Evolutionary conservation across 2,113 vertebrate species (phyloP), one percentile per base, ranked within the genome.

Genomic region (Tretioscincus oriximinensis): DNA sequence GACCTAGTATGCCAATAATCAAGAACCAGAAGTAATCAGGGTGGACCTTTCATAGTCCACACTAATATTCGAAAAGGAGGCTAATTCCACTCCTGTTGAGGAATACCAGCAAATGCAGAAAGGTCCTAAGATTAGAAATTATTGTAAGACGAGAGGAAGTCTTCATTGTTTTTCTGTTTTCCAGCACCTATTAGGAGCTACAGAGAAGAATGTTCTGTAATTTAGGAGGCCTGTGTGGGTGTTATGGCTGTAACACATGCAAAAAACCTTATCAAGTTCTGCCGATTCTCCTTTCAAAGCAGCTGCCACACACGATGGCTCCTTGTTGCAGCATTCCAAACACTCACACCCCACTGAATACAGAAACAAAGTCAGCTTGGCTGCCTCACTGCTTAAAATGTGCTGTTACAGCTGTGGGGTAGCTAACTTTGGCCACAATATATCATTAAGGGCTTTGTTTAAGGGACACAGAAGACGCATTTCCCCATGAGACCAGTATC

Each of bases 341-440:
- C 51, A 0, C 89, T 93, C 8, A 1, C 88, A 88, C 84, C 88
- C 91, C 89, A 84, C 91, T 87, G 90, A 90, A 92, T 90, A 88
- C 88, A 92, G 90, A 87, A 90, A 91, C 80, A 84, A 91, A 91
- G 91, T 89, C 89, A 90, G 83, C 77, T 82, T 86, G 89, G 88
- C 91, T 90, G 90, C 87, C 89, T 68, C 0, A 1, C 41, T 81
- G 78, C 75, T 88, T 81, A 51, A 68, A 67, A 21, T 45, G 81
- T 91, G 91, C 94, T 94, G 89, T 93, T 95, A 86, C 93, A 95
- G 93, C 95, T 95, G 94, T 80, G 92, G 81, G 89, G 90, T 67
- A 87, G 88, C 93, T 94, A 91, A 94, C 93, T 94, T 93, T 89
- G 90, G 92, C 90, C 90, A 73, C 76, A 80, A 91, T 92, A 91